Base-by-base conservation (phyloP, 2,888 invertebrate species). In the Byasa hedistus region DNA sequence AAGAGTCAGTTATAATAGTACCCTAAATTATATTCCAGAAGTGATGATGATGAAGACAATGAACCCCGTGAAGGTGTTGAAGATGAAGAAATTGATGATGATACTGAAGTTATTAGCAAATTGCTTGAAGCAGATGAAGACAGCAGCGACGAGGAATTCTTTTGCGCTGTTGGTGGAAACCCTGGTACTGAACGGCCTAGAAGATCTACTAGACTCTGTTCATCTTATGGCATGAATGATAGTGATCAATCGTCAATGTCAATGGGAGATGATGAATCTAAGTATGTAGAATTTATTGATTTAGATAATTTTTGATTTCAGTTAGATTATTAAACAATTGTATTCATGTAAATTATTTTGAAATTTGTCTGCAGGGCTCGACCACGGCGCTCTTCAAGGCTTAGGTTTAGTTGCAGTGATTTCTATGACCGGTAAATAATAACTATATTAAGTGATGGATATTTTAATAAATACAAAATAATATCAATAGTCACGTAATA, bases 71-170 rank as follows among this genome's bases (percentile, higher is more conserved):
- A 72, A 44, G 69, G 63, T 2, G 69, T 69, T 15, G 72, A 70
- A 61, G 76, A 76, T 69, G 77, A 77, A 65, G 75, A 76, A 52
- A 76, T 75, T 57, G 77, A 90, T 72, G 89, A 89, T 76, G 89
- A 88, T 57, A 82, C 85, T 0, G 87, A 87, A 67, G 86, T 89
- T 8, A 88, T 89, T 70, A 87, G 85, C 72, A 88, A 88, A 69
- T 74, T 89, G n/a, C 70, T 87, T 21, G 86, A 89, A 65, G 88
- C 83, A 0, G 89, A 89, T 54, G 86, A 75, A 61, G 78, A 77
- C 17, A 76, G 84, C 58, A 85, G 85, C 73, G 87, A 86, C 21
- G 87, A 87, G 32, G 86, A 83, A 70, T 78, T 78, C 59, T 84
- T 83, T 64, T 70, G 80, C 0, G 72, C 83, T 1, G 81, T 79